These are phyloP conservation scores for Actinopyga echinites DNA, from an alignment of 53 echinoderm and acorn worm species.

Conservation along the genomic window DNA sequence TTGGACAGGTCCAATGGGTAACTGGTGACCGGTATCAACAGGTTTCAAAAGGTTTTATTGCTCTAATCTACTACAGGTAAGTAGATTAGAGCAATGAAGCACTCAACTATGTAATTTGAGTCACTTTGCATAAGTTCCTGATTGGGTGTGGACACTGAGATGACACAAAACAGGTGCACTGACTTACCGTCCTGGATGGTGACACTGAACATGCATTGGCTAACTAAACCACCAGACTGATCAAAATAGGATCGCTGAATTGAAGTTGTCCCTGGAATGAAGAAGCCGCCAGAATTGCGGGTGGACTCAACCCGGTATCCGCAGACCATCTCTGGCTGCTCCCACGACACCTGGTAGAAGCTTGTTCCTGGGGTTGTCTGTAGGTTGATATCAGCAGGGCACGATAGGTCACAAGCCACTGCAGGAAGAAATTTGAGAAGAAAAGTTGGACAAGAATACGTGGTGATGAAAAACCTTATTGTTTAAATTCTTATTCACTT, in stretches of 20 bases:
- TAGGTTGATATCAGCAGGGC: background rate
- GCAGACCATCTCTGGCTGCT: background rate
- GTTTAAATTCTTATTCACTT: background rate
- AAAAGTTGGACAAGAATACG: background rate
- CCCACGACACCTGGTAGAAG: slow-evolving; percentile 5
- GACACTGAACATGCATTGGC: background rate
- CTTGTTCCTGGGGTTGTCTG: background rate
- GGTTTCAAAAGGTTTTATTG: too few relatives aligned
- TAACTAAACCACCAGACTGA: background rate
- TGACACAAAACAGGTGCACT: too few relatives aligned
- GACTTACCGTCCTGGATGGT: background rate
- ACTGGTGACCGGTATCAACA: too few relatives aligned
- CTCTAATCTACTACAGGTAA: too few relatives aligned
- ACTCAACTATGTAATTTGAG: too few relatives aligned
- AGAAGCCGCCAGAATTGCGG: background rate
- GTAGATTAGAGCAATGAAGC: too few relatives aligned
- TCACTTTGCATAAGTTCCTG: too few relatives aligned
- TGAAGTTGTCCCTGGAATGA: background rate
- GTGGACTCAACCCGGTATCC: background rate
- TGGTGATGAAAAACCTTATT: background rate
- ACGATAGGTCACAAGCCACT: background rate
- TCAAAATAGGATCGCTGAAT: background rate
- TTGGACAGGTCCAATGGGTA: too few relatives aligned
- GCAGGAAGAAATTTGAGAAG: too few relatives aligned
- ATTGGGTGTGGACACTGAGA: background rate